Base-by-base conservation (phyloP, 2,888 invertebrate genomes). In the Craniophora ligustri region DNA sequence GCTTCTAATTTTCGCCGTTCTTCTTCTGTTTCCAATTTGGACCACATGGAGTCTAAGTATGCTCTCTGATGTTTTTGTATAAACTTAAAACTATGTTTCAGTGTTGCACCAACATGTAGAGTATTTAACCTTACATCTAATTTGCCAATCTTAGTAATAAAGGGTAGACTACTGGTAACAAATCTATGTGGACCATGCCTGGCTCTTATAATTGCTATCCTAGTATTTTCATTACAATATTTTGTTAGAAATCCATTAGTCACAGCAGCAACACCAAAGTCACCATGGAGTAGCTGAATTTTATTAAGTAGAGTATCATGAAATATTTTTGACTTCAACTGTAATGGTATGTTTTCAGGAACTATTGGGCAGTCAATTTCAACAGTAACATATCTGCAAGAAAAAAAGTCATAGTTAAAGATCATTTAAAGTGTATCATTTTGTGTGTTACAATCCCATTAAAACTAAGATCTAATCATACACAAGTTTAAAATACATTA, bases 31-130 rank as follows among this genome's bases (percentile, higher is more conserved):
- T 93, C 94, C 23, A 96, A 86, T 65, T 88, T 89, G 0, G 90
- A 88, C 94, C 96, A 95, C 83, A 94, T 93, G 40, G 93, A 90
- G 77, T 96, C 95, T 48, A 96, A 89, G 78, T 95, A 95, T 42
- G 91, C 87, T 72, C 94, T 94, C 75, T 97, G 97, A 83, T 96
- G 95, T 57, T 93, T 94, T 77, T 95, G 93, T 50, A 97, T 94
- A 78, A 95, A 97, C 69, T 95, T 95, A 78, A 96, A 97, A 85
- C 97, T 97, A 65, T 97, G 96, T 85, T 95, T 96, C 45, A 97
- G 92, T 11, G 97, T 97, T 2, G 97, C 97, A 15, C 97, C 97
- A 1, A 95, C 94, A 83, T 97, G 97, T 3, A 97, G 83, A 13
- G 96, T 96, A 42, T 94, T 94, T 16, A 97, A 83, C 45, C 88